These are phyloP conservation scores for Luidia sarsii DNA, from an alignment of 53 echinoderm and acorn worm genomes.

Conservation along the genomic window DNA sequence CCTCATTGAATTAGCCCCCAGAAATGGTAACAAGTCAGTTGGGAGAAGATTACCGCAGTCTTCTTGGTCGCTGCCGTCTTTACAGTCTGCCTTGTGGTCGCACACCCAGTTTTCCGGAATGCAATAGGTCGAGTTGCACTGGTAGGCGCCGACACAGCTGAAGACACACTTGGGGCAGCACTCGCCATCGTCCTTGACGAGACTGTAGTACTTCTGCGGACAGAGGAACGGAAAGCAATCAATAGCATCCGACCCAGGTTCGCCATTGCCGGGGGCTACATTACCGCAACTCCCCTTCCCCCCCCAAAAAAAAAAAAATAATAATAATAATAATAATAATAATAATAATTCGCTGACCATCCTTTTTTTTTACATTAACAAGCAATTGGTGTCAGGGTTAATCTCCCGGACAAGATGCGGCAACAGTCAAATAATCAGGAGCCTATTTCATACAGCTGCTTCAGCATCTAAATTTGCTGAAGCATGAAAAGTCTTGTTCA, in stretches of 20 bases:
- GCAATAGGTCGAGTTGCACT: constrained; percentile 34
- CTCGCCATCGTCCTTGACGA: constrained; percentile 13
- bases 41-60: constrained; percentile 27
- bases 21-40: too few relatives aligned
- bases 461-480: too few relatives aligned
- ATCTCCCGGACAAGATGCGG: too few relatives aligned
- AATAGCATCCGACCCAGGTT: background rate
- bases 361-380: background rate
- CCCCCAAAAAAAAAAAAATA: background rate
- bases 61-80: constrained; percentile 10
- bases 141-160: constrained; percentile 10
- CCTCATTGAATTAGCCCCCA: too few relatives aligned
- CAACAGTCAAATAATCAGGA: too few relatives aligned
- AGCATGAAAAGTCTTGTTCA: too few relatives aligned
- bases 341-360: background rate
- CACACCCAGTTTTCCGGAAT: constrained; percentile 40
- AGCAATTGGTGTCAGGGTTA: too few relatives aligned
- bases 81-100: constrained; percentile 15
- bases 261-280: background rate
- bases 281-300: background rate
- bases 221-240: background rate
- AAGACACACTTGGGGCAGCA: constrained; percentile 36
- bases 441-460: too few relatives aligned
- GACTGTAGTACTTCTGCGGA: background rate
- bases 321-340: background rate